These are phyloP conservation scores for Desmodus rotundus DNA, from an alignment of 2,113 vertebrate genomes.

Conservation along the genomic window DNA sequence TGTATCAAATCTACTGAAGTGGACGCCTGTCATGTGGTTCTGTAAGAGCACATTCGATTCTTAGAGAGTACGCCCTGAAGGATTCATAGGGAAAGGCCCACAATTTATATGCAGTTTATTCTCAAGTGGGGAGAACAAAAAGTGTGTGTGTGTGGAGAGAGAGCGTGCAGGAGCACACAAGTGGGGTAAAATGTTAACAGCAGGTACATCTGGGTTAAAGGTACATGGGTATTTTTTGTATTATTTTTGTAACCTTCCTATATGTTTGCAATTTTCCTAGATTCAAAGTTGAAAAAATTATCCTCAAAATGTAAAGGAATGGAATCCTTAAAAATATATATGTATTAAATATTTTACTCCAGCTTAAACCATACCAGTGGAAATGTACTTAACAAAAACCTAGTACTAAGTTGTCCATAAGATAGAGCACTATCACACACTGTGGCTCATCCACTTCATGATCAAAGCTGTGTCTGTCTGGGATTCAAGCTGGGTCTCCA, in stretches of 20 bases:
- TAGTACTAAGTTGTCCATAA: neutral
- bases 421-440: neutral
- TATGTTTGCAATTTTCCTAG: slow-evolving; percentile 1
- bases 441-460: neutral
- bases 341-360: neutral
- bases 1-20: neutral
- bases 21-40: neutral
- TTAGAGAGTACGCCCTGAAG: neutral
- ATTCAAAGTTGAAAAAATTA: neutral
- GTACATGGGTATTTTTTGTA: neutral
- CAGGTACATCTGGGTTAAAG: neutral
- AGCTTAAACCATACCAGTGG: neutral
- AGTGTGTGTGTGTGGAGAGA: neutral
- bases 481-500: neutral
- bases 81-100: neutral
- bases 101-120: neutral
- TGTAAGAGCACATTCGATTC: neutral
- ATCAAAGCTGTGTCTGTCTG: neutral
- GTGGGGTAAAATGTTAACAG: neutral
- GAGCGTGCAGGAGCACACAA: neutral
- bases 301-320: neutral
- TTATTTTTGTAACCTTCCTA: neutral
- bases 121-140: neutral
- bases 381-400: neutral
- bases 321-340: neutral